Percentiles rank a stretch among this genome's conserved stretches.
Conservation (phyloP, 2,888 invertebrate species). For the Morpho deidamia region DNA sequence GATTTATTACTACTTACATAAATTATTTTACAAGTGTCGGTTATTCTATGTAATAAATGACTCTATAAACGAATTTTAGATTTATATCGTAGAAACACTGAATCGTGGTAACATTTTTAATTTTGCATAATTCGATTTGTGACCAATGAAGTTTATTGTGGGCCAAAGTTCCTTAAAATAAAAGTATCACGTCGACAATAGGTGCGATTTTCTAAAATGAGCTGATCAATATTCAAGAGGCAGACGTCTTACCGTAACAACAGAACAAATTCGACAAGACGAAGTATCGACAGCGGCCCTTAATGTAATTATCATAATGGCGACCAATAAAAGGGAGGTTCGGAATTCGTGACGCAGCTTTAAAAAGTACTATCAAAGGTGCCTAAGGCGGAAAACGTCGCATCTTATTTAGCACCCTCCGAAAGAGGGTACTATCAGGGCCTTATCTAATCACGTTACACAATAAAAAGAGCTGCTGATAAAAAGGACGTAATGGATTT, state of each 20-base stretch:
- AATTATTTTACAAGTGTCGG: no score
- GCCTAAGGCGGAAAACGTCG: slow-evolving; percentile 74
- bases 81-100: not conserved
- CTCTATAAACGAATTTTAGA: no score
- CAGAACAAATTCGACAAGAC: slow-evolving; percentile 73
- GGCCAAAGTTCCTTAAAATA: slow-evolving; percentile 40
- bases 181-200: slow-evolving; percentile 72
- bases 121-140: slow-evolving; percentile 41
- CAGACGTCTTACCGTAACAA: slow-evolving; percentile 68
- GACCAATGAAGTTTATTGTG: slow-evolving; percentile 33
- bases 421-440: slow-evolving; percentile 54
- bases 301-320: slow-evolving; percentile 77
- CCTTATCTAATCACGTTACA: slow-evolving; percentile 70
- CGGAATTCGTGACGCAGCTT: slow-evolving; percentile 72
- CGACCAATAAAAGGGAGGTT: slow-evolving; percentile 75
- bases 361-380: slow-evolving; percentile 75
- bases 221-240: slow-evolving; percentile 71
- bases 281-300: slow-evolving; percentile 69
- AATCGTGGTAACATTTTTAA: slow-evolving; percentile 28
- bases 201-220: slow-evolving; percentile 72
- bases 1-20: no score
- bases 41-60: no score
- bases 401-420: slow-evolving; percentile 72
- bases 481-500: slow-evolving; percentile 71
- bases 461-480: slow-evolving; percentile 63